Conservation (phyloP, 2,797 vertebrate genomes). For the Trichosurus vulpecula region DNA sequence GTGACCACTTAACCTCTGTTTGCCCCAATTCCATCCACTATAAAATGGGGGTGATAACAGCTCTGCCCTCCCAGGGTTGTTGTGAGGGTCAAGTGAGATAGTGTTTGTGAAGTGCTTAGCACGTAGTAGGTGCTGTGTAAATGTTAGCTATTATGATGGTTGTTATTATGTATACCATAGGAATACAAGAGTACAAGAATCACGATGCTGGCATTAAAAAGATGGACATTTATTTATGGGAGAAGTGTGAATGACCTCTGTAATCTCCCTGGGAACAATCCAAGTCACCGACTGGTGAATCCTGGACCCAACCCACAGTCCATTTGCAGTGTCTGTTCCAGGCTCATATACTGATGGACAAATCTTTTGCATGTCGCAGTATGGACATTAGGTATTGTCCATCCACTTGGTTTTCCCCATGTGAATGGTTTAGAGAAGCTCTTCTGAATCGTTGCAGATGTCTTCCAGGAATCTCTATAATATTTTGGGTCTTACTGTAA, state of each 20-base stretch:
- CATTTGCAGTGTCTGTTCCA: background rate
- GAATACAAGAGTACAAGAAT: background rate
- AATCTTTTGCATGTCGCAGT: background rate
- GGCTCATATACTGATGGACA: background rate
- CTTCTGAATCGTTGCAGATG: background rate
- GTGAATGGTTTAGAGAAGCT: background rate
- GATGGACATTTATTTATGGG: background rate
- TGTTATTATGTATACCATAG: background rate
- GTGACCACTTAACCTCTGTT: background rate
- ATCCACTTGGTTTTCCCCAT: background rate
- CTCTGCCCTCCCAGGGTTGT: background rate
- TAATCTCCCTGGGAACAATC: background rate
- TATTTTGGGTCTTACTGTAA: background rate
- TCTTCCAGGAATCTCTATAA: background rate
- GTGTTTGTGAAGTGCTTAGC: background rate
- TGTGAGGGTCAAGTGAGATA: background rate
- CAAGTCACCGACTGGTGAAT: background rate
- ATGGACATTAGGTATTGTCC: background rate
- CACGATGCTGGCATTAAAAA: background rate
- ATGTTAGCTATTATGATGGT: background rate
- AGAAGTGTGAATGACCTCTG: background rate
- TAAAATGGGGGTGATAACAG: background rate
- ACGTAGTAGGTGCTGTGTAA: background rate
- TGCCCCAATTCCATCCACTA: background rate
- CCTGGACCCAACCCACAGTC: background rate